These are phyloP conservation scores for Drosophila repleta DNA, from an alignment of 1,140 invertebrate species.

Conservation along the genomic window DNA sequence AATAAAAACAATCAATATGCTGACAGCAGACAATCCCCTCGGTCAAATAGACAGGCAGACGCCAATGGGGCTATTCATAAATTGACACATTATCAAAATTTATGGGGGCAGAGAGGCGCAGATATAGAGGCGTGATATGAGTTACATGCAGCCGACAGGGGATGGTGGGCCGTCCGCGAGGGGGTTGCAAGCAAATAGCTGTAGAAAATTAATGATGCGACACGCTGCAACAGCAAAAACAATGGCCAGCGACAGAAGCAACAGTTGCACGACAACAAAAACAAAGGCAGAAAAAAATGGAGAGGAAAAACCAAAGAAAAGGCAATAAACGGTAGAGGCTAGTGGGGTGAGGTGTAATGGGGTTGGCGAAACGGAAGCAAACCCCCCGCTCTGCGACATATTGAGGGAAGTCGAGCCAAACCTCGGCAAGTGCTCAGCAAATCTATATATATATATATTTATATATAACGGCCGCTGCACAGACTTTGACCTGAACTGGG, in stretches of 20 bases:
- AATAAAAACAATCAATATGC: slow-evolving; percentile 81
- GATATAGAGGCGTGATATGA: slow-evolving; percentile 72
- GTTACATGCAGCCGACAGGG: slow-evolving; percentile 20
- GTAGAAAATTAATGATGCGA: slow-evolving; percentile 80
- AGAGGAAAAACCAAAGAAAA: slow-evolving; percentile 35
- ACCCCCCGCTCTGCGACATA: slow-evolving; percentile 14
- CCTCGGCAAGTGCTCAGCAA: slow-evolving; percentile 2
- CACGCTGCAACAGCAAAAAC: slow-evolving; percentile 61
- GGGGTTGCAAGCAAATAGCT: slow-evolving; percentile 70
- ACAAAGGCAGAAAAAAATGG: slow-evolving; percentile 9
- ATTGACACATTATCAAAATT: slow-evolving; percentile 82
- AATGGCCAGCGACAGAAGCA: slow-evolving; percentile 60
- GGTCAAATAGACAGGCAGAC: slow-evolving; percentile 47
- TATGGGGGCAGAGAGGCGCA: slow-evolving; percentile 51
- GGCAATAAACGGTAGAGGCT: slow-evolving; percentile 27
- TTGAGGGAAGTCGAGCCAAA: slow-evolving; percentile 41
- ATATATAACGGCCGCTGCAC: slow-evolving; percentile 26
- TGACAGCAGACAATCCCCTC: slow-evolving; percentile 71
- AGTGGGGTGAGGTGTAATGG: neutral
- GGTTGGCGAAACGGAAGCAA: slow-evolving; percentile 14
- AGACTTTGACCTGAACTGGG: neutral
- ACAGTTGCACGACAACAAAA: slow-evolving; percentile 58
- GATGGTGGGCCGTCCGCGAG: neutral
- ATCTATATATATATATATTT: neutral
- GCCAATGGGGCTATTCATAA: slow-evolving; percentile 67